Evolutionary conservation across 2,113 vertebrate species (phyloP).

Genomic region (Epinephelus lanceolatus): DNA sequence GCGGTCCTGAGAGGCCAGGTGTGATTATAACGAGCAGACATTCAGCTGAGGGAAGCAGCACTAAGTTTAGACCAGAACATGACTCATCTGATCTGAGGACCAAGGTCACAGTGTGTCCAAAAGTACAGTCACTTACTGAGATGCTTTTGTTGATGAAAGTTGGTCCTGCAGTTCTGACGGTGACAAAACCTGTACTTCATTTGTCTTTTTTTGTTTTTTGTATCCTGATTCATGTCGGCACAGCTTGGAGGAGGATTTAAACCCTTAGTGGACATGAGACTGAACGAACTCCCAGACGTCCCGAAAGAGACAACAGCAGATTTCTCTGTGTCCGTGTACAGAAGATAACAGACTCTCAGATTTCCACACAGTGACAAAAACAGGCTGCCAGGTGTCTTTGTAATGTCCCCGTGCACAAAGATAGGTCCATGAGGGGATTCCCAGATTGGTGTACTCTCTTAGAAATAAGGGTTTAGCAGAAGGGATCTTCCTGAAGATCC

Average conservation of each 20-base stretch:
- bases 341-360: background rate
- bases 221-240: background rate
- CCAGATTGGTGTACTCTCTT: background rate
- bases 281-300: background rate
- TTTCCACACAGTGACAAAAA: background rate
- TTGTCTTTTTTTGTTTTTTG: background rate
- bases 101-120: background rate
- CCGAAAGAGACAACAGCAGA: background rate
- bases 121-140: background rate
- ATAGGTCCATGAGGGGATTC: background rate
- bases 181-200: background rate
- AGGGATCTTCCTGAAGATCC: no score
- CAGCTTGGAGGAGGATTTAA: background rate
- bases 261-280: background rate
- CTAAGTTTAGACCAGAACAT: conserved; percentile 29
- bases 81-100: conserved; percentile 28
- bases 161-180: background rate
- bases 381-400: background rate
- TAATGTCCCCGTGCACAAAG: background rate
- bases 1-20: conserved; percentile 32
- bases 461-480: no score
- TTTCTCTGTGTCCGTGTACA: background rate
- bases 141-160: background rate
- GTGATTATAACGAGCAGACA: conserved; percentile 43
- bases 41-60: conserved; percentile 27